A percentile compares a stretch with the other conserved stretches of the same genome.
Evolutionary conservation across 2,888 invertebrate genomes (phyloP).

Genomic region (Harmothoe impar): DNA sequence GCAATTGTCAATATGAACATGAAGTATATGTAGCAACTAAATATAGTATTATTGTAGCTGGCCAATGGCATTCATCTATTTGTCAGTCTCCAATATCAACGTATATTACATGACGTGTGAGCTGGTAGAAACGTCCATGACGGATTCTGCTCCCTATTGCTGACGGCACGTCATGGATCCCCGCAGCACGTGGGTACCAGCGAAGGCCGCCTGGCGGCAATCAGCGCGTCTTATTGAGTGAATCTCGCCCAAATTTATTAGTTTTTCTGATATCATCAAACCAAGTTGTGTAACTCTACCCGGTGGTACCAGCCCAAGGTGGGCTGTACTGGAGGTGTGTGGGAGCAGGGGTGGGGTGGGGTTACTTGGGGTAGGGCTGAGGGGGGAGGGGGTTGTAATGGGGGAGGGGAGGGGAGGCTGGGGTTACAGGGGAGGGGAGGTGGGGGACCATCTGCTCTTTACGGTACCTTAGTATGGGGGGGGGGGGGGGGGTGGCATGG

Average conservation of each 20-base stretch:
- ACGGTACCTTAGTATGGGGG: not conserved
- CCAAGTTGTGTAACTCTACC: not conserved
- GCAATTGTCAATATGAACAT: no score
- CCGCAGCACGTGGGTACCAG: conserved; percentile 2
- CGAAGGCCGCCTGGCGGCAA: not conserved
- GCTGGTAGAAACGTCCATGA: no score
- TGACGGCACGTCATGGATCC: not conserved
- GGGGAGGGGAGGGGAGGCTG: not conserved
- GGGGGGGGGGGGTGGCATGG: not conserved
- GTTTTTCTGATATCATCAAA: conserved; percentile 38
- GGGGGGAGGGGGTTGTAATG: not conserved
- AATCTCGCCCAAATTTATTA: conserved; percentile 1
- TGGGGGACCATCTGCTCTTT: conserved; percentile 3
- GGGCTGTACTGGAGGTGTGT: not conserved
- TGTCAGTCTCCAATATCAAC: no score
- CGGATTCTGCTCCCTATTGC: no score
- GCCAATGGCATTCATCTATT: no score
- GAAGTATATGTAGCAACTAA: no score
- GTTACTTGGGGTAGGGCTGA: conserved; percentile 3
- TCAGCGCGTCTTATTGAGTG: conserved; percentile 17
- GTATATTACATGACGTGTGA: no score
- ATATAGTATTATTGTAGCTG: no score
- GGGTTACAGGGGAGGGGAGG: not conserved
- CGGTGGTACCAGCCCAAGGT: not conserved
- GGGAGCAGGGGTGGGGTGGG: not conserved